Conservation (phyloP, 2,888 invertebrate species). For the Lasiommata megera region DNA sequence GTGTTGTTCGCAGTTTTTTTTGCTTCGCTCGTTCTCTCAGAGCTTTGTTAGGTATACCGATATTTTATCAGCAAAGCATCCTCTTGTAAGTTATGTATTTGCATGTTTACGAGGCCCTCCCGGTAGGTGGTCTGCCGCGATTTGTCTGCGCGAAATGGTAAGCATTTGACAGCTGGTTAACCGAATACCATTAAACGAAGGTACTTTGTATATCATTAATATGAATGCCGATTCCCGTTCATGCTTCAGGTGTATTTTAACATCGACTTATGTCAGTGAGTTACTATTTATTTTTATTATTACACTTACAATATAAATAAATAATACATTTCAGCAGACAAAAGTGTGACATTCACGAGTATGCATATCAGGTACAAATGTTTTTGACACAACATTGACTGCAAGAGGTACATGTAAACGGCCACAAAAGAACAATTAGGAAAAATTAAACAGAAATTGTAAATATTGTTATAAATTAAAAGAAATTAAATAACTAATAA, state of each 20-base stretch:
- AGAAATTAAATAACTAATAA: no score
- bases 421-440: no score
- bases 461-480: no score
- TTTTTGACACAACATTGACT: no score
- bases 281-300: no score
- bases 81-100: conserved; percentile 63
- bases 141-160: conserved; percentile 64
- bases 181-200: conserved; percentile 63
- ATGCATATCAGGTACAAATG: no score
- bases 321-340: no score
- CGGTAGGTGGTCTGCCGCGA: conserved; percentile 69
- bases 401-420: no score
- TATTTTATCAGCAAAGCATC: conserved; percentile 49
- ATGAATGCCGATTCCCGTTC: conserved; percentile 48
- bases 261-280: no score
- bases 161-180: conserved; percentile 66
- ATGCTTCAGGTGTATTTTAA: conserved; percentile 32
- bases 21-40: conserved; percentile 19
- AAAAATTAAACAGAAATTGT: no score
- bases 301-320: no score
- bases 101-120: conserved; percentile 66
- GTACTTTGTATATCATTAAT: conserved; percentile 47
- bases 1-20: conserved; percentile 31
- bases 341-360: no score
- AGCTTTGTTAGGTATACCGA: conserved; percentile 42